phyloP scores from a whole-genome alignment of 1,140 invertebrate species.

The Uloborus diversus region DNA sequence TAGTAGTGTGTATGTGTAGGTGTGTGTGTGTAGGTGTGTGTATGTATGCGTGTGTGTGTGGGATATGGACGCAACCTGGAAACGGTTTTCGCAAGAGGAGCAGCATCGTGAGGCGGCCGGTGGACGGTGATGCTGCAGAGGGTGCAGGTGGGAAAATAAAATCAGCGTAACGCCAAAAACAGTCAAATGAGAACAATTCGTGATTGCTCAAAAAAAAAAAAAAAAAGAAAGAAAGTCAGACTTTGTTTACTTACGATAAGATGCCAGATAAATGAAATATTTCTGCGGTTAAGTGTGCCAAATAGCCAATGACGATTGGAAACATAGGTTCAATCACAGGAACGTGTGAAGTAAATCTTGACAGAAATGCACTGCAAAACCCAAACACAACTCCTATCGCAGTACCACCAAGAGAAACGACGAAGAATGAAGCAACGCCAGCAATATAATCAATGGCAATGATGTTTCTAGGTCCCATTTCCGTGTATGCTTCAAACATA shows the following conservation, averaged over 20 bases:
- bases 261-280: constrained; percentile 99
- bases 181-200: too few relatives aligned
- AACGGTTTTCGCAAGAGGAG: too few relatives aligned
- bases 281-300: constrained; percentile 96
- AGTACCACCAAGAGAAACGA: constrained; percentile 92
- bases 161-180: too few relatives aligned
- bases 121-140: too few relatives aligned
- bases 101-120: too few relatives aligned
- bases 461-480: constrained; percentile 82
- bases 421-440: constrained; percentile 90
- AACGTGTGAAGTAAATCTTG: constrained; percentile 93
- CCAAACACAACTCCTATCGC: constrained; percentile 96
- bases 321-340: constrained; percentile 98
- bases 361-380: constrained; percentile 93
- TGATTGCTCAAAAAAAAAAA: too few relatives aligned
- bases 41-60: too few relatives aligned
- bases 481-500: constrained; percentile 91
- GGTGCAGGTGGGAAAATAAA: too few relatives aligned
- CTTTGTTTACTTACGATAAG: constrained; percentile 89
- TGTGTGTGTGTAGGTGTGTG: too few relatives aligned
- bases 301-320: constrained; percentile 98
- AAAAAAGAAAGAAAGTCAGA: too few relatives aligned
- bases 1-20: too few relatives aligned
- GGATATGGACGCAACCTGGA: too few relatives aligned
- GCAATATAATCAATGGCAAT: constrained; percentile 75